phyloP scores from a whole-genome alignment of 2,113 vertebrate species.

The Cinclus cinclus region DNA sequence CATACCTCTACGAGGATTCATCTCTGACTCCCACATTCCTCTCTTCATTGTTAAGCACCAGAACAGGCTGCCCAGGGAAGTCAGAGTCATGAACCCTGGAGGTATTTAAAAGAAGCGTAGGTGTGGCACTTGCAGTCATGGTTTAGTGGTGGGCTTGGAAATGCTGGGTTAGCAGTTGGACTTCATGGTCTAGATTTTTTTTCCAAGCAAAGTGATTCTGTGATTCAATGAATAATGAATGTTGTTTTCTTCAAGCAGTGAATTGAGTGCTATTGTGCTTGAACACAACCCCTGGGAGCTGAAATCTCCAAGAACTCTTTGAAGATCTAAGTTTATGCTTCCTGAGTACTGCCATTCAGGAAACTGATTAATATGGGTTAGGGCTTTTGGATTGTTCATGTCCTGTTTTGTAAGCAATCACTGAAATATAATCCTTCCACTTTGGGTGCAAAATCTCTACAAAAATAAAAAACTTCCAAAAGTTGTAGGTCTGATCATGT shows the following conservation, averaged over 20 bases:
- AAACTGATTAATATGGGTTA: neutral
- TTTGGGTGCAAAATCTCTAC: neutral
- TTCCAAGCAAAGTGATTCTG: neutral
- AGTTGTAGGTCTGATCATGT: neutral
- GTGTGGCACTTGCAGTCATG: neutral
- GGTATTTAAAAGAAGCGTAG: neutral
- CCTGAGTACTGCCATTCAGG: neutral
- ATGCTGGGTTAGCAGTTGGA: neutral
- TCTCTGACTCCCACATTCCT: too few species aligned
- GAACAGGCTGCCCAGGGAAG: neutral
- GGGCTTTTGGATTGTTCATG: neutral
- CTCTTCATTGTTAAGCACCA: neutral
- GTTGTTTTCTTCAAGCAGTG: neutral
- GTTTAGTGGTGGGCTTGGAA: neutral
- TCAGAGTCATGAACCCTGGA: neutral
- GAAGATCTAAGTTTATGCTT: neutral
- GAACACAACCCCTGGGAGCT: neutral
- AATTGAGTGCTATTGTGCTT: neutral
- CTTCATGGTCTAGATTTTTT: neutral
- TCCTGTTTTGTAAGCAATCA: neutral
- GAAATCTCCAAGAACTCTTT: neutral
- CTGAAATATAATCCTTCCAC: neutral
- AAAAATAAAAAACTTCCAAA: neutral
- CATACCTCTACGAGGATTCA: too few species aligned
- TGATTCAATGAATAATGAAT: neutral